Percentiles rank a stretch among this genome's conserved stretches.
Evolutionary conservation across 2,888 invertebrate genomes (phyloP).

Genomic region (Emmelina monodactyla): DNA sequence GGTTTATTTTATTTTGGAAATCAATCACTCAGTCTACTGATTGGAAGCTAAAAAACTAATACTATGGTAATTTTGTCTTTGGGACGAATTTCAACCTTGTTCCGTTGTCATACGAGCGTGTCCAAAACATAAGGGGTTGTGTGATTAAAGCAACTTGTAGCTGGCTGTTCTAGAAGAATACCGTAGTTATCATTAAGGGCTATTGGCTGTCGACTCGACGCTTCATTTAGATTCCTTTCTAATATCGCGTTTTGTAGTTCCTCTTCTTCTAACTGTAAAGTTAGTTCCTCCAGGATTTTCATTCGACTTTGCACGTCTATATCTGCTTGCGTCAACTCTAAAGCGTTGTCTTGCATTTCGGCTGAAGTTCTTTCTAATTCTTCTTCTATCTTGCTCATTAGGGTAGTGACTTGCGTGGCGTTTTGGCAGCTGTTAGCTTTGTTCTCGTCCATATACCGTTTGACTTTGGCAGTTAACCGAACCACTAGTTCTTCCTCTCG

Average conservation of each 20-base stretch:
- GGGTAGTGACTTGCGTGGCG: slow-evolving; percentile 50
- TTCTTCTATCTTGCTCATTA: slow-evolving; percentile 59
- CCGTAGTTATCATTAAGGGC: slow-evolving; percentile 52
- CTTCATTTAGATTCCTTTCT: slow-evolving; percentile 52
- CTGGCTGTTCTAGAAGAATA: slow-evolving; percentile 44
- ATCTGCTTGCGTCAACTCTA: slow-evolving; percentile 56
- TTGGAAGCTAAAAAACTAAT: slow-evolving; percentile 17
- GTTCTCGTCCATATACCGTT: slow-evolving; percentile 64
- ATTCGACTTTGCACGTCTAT: slow-evolving; percentile 61
- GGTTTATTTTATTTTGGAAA: slow-evolving; percentile 20
- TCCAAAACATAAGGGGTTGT: slow-evolving; percentile 41
- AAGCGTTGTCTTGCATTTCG: slow-evolving; percentile 62
- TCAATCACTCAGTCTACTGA: slow-evolving; percentile 16
- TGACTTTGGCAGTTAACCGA: slow-evolving; percentile 70
- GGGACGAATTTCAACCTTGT: slow-evolving; percentile 20
- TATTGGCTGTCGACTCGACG: slow-evolving; percentile 53
- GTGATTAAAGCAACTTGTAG: slow-evolving; percentile 24
- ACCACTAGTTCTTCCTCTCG: slow-evolving; percentile 77
- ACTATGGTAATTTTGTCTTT: slow-evolving; percentile 36
- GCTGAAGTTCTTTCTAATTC: slow-evolving; percentile 53
- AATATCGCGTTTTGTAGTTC: slow-evolving; percentile 55
- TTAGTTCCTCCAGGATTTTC: slow-evolving; percentile 61
- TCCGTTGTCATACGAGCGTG: slow-evolving; percentile 54
- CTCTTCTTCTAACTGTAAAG: slow-evolving; percentile 58
- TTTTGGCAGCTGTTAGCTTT: slow-evolving; percentile 57